Conservation (phyloP, 2,888 invertebrate species). For the Bugula neritina region DNA sequence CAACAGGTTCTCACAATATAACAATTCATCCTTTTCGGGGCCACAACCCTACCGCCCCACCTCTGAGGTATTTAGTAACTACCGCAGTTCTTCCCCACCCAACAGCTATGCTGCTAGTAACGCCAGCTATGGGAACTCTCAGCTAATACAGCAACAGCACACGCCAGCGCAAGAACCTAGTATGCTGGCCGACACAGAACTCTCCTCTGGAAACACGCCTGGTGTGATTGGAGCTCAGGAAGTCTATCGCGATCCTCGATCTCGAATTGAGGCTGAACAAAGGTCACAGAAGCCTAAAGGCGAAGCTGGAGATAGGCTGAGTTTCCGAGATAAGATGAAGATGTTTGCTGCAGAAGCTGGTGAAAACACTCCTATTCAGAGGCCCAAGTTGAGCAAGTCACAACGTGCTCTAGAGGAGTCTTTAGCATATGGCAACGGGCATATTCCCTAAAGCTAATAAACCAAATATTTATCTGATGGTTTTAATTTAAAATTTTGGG, state of each 20-base stretch:
- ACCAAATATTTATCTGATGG: neutral
- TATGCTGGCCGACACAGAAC: neutral
- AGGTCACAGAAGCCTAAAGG: slow-evolving; percentile 31
- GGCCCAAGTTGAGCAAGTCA: slow-evolving; percentile 89
- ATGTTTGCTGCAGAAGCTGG: slow-evolving; percentile 97
- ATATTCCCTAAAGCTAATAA: neutral
- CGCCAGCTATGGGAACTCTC: neutral
- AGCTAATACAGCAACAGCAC: neutral
- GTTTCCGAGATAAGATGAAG: slow-evolving; percentile 98
- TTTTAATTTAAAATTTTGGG: neutral
- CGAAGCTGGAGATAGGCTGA: slow-evolving; percentile 67
- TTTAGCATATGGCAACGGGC: slow-evolving; percentile 12
- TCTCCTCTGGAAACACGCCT: slow-evolving; percentile 67
- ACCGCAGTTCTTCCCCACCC: neutral
- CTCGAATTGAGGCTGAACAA: slow-evolving; percentile 73
- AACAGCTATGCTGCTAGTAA: neutral
- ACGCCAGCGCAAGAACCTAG: neutral
- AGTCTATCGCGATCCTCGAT: slow-evolving; percentile 89
- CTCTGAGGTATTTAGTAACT: neutral
- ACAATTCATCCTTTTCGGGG: neutral
- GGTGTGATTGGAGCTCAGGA: slow-evolving; percentile 97
- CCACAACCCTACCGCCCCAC: neutral
- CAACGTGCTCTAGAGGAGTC: slow-evolving; percentile 78
- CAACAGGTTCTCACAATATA: neutral
- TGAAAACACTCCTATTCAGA: slow-evolving; percentile 86